Conservation (phyloP, 2,113 vertebrate genomes). For the Leptobrachium ailaonicum region DNA sequence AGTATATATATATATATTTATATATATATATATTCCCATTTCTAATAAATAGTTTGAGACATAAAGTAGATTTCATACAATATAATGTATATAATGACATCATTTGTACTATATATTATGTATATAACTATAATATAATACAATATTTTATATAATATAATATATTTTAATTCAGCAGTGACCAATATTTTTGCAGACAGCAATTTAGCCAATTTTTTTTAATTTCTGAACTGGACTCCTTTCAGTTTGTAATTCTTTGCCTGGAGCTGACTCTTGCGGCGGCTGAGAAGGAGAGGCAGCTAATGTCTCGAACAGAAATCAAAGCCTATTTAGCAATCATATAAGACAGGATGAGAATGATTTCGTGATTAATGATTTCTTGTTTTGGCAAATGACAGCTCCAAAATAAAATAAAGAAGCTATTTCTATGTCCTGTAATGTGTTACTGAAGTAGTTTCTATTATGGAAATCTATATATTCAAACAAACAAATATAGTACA, state of each 20-base stretch:
- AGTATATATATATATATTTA: no score
- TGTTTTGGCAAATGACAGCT: slow-evolving; percentile 58
- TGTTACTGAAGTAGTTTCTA: slow-evolving; percentile 55
- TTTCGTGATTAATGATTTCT: slow-evolving; percentile 58
- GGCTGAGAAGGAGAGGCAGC: slow-evolving; percentile 54
- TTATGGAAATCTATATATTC: slow-evolving; percentile 20
- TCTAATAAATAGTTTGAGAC: no score
- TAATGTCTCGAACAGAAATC: slow-evolving; percentile 59
- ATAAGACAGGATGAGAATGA: slow-evolving; percentile 50
- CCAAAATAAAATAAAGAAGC: slow-evolving; percentile 41
- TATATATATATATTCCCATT: no score
- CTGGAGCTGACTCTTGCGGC: slow-evolving; percentile 51
- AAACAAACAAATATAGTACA: no score
- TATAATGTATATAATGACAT: no score
- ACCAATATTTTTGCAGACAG: slow-evolving; percentile 53
- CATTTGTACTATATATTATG: no score
- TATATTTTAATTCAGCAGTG: slow-evolving; percentile 41
- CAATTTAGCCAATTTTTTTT: slow-evolving; percentile 52
- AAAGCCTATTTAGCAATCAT: slow-evolving; percentile 56
- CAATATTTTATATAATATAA: no score
- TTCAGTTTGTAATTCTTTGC: slow-evolving; percentile 60
- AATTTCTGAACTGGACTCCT: slow-evolving; percentile 54
- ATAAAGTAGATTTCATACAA: no score
- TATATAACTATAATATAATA: no score
- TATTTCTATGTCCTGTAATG: slow-evolving; percentile 54